Evolutionary conservation across 37 sponge, comb jelly and placozoan genomes (phyloP), one percentile per base, ranked within the genome.

Genomic region (Spongilla lacustris): DNA sequence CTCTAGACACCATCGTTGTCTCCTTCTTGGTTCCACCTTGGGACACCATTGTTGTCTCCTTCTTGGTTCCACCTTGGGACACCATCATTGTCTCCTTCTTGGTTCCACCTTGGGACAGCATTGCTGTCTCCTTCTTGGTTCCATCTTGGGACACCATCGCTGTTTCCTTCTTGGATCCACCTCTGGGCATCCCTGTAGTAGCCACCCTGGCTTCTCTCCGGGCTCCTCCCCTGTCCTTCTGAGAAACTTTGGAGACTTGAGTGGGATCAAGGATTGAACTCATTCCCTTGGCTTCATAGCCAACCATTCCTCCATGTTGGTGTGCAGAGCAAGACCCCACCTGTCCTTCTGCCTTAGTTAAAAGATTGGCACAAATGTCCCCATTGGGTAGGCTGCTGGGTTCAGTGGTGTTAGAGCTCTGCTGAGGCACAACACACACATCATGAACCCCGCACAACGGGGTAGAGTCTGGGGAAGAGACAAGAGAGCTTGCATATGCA

Each of bases 71-170:
- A 26, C 23, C 36, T 24, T 68, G 2, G 2, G 13, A 26, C 68
- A 33, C 11, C 33, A 41, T 71, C 67, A 27, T 28, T 23, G 28
- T 79, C 79, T 77, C 48, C 34, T 11, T 27, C 46, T 24, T 36
- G 24, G 25, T 25, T 11, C 34, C 24, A 38, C 11, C 21, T 12
- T 24, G 48, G 79, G 24, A 77, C 13, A 49, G 21, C 24, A 38
- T 12, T 24, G 26, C 12, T 49, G 79, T 25, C 26, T 81, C 50
- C 27, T 35, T 19, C 33, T n/a, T 26, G 13, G 58, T 23, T 23
- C 74, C 28, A 23, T 85, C 85, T 33, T 68, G 73, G 33, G n/a
- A 75, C 35, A 30, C 74, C 67, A 9, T 82, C 19, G 5, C 49
- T 29, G 22, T 9, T 8, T 79, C 17, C 2, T 81, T 38, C 69